Conservation (phyloP, 2,888 invertebrate species). For the Prosopocoilus inquinatus region DNA sequence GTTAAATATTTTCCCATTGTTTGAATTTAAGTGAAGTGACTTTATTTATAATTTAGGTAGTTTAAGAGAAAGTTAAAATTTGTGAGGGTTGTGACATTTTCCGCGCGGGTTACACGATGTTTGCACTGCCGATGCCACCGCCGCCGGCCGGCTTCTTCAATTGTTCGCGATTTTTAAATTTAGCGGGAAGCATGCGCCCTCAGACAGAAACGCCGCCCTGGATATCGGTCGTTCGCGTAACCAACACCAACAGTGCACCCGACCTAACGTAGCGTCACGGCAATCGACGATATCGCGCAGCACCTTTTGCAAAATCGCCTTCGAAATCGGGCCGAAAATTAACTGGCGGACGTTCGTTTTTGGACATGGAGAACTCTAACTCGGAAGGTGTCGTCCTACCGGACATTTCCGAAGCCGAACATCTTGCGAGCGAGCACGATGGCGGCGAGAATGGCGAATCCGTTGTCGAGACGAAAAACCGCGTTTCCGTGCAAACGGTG, state of each 20-base stretch:
- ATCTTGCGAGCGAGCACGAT: constrained; percentile 63
- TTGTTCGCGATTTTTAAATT: constrained; percentile 29
- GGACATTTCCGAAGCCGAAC: constrained; percentile 71
- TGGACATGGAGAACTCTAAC: constrained; percentile 51
- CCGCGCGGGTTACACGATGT: too few relatives aligned
- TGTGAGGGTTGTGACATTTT: too few relatives aligned
- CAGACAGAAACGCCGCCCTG: constrained; percentile 38
- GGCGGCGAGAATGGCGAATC: constrained; percentile 56
- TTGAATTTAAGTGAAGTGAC: too few relatives aligned
- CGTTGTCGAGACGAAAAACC: constrained; percentile 43
- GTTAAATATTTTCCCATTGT: too few relatives aligned
- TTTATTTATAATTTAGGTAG: too few relatives aligned
- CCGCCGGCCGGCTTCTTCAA: too few relatives aligned
- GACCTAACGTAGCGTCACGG: constrained; percentile 35
- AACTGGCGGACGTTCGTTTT: constrained; percentile 32
- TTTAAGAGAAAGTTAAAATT: too few relatives aligned
- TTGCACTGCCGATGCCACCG: too few relatives aligned
- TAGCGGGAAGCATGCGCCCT: constrained; percentile 42
- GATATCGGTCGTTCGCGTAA: constrained; percentile 42
- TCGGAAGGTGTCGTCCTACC: constrained; percentile 69
- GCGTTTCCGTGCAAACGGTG: constrained; percentile 46
- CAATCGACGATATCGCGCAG: constrained; percentile 21
- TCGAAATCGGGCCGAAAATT: constrained; percentile 10
- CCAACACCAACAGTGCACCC: constrained; percentile 36
- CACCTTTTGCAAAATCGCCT: neutral